Base-by-base conservation (phyloP, 2,113 vertebrate species). In the Cochlearius cochlearius region DNA sequence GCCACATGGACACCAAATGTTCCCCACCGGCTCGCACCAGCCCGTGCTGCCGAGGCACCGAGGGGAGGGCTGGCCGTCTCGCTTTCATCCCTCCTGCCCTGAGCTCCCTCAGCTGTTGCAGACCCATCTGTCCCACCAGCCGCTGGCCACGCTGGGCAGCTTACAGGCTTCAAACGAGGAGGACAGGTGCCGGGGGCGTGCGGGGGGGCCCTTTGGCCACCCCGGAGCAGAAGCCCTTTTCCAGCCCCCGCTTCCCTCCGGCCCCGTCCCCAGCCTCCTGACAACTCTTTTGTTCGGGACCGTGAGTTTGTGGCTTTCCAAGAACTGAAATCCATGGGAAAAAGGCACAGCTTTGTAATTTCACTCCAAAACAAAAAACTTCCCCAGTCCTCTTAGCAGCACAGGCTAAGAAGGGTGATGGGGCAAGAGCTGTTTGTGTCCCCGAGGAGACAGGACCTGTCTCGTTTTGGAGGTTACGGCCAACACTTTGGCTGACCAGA, bases 1-100 rank as follows among this genome's bases (percentile, higher is more conserved):
- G 96, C 92, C 97, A 96, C 96, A 94, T 97, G 97, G 96, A 96
- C 92, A 96, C 96, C 96, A 97, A 97, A 97, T 97, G 96, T 97
- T 97, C 94, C 72, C 72, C 75, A 20, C 86, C 3, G 5, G 86
- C 72, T 92, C 86, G 7, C 92, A 82, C 7, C 88, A 87, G 92
- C 77, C 86, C 1, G 1, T 1, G 2, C 71, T 76, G 87, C 67
- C 1, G 43, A 72, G 86, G 92, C 88, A 75, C 30, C 0, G 5
- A 79, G 73, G 83, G 92, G 94, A 94, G 92, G 52, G 69, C 77
- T 92, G 2, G 3, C 15, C 7, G 8, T 84, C 80, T 59, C 3
- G 3, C 80, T 76, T 91, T 96, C 92, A 92, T 91, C 85, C 92
- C 23, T 50, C 72, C 88, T 59, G 41, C 83, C 78, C 88, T 52